phyloP scores from a whole-genome alignment of 2,113 vertebrate species.

The Ceyx melanurus region DNA sequence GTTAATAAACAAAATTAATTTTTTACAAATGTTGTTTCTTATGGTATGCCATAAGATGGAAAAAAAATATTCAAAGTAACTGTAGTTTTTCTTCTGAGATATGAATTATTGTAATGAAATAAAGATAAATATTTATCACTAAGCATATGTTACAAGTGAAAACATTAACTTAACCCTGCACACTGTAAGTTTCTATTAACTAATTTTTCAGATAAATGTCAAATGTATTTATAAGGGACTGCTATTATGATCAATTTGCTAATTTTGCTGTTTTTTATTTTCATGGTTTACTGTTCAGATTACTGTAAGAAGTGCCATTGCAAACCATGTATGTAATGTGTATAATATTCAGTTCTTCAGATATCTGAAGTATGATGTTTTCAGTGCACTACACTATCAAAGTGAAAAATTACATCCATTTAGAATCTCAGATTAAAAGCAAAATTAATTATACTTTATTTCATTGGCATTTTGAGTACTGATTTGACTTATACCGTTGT shows the following conservation, averaged over 20 bases:
- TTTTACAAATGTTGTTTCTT: constrained; percentile 40
- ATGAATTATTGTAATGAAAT: constrained; percentile 38
- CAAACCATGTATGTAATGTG: not conserved
- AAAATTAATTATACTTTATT: not conserved
- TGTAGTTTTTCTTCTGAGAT: constrained; percentile 48
- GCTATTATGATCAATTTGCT: constrained; percentile 5
- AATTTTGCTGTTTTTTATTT: constrained; percentile 27
- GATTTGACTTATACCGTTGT: not conserved
- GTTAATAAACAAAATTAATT: constrained; percentile 67
- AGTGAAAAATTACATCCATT: not conserved
- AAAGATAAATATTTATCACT: constrained; percentile 69
- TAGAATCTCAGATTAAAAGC: not conserved
- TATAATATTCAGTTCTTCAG: constrained; percentile 9
- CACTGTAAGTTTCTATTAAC: constrained; percentile 32
- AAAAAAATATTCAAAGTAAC: constrained; percentile 54
- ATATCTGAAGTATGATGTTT: constrained; percentile 11
- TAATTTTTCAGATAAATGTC: constrained; percentile 61
- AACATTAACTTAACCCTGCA: constrained; percentile 12
- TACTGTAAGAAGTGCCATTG: not conserved
- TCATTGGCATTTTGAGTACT: not conserved
- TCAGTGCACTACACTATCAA: not conserved
- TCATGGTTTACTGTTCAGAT: not conserved
- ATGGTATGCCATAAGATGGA: not conserved
- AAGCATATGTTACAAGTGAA: constrained; percentile 62
- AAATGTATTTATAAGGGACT: constrained; percentile 58